A percentile compares a stretch with the other conserved stretches of the same genome.
phyloP scores from a whole-genome alignment of 2,797 vertebrate genomes.

The Pseudomugil gertrudae region DNA sequence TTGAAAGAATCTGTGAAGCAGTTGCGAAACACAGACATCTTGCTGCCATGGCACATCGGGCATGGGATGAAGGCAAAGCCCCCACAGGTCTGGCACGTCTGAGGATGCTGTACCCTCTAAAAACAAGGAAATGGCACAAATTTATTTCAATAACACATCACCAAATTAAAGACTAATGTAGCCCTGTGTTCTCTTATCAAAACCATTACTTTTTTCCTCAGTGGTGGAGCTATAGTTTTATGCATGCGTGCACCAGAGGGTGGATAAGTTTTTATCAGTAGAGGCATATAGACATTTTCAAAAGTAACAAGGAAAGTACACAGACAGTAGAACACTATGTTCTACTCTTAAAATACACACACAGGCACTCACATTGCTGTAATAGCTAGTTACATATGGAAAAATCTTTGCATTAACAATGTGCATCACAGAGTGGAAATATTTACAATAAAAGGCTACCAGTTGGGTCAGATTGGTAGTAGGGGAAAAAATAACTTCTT shows the following conservation, averaged over 20 bases:
- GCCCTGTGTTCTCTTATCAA: background rate
- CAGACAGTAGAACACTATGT: too few relatives aligned
- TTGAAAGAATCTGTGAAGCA: conserved; percentile 99
- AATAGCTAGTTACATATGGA: background rate
- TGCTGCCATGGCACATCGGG: conserved; percentile 98
- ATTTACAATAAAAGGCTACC: background rate
- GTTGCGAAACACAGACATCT: conserved; percentile 98
- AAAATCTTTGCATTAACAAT: background rate
- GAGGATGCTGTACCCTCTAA: conserved; percentile 94
- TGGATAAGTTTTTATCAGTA: too few relatives aligned
- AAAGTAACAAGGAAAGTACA: too few relatives aligned
- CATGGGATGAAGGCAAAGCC: conserved; percentile 96
- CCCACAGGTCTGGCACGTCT: conserved; percentile 91
- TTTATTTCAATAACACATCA: background rate
- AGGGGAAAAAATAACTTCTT: too few relatives aligned
- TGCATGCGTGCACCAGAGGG: background rate
- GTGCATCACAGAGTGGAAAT: background rate
- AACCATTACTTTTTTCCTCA: background rate
- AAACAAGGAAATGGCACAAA: background rate
- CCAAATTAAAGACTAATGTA: background rate
- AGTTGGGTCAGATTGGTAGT: background rate
- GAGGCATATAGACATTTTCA: too few relatives aligned
- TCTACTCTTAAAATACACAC: too few relatives aligned
- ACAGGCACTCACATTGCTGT: background rate
- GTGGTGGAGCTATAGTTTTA: background rate